phyloP scores from a whole-genome alignment of 2,797 vertebrate genomes.

The Spizella passerina region DNA sequence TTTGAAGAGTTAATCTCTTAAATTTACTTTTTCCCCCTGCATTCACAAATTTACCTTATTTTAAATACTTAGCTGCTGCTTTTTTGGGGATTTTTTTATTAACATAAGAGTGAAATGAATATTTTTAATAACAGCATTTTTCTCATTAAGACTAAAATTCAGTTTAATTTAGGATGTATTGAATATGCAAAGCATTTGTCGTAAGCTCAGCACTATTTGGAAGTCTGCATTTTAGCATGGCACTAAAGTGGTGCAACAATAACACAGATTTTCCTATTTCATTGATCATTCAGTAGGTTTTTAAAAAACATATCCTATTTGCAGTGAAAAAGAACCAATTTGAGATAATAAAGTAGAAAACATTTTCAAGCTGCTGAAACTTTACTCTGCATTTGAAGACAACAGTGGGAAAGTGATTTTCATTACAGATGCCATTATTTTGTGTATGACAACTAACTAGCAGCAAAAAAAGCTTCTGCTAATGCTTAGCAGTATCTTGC shows the following conservation, averaged over 20 bases:
- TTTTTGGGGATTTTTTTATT: not conserved
- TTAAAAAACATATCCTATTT: not conserved
- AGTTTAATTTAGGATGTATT: not conserved
- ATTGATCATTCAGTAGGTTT: not conserved
- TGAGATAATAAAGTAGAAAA: not conserved
- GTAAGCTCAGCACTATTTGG: not conserved
- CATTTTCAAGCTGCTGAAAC: not conserved
- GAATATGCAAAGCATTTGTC: not conserved
- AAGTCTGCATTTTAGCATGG: not conserved
- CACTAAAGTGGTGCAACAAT: not conserved
- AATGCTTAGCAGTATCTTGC: not conserved
- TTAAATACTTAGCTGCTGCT: not conserved
- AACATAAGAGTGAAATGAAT: not conserved
- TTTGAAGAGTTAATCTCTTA: not conserved
- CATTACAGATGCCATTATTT: not conserved
- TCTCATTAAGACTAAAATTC: not conserved
- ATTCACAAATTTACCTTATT: not conserved
- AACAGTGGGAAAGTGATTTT: not conserved
- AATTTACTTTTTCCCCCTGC: accelerated
- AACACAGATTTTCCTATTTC: not conserved
- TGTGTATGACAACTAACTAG: not conserved
- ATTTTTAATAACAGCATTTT: not conserved
- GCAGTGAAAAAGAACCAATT: not conserved
- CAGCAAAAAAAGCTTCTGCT: not conserved
- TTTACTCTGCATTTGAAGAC: not conserved